Evolutionary conservation across 2,888 invertebrate genomes (phyloP).

Genomic region (Octodonta nipae): DNA sequence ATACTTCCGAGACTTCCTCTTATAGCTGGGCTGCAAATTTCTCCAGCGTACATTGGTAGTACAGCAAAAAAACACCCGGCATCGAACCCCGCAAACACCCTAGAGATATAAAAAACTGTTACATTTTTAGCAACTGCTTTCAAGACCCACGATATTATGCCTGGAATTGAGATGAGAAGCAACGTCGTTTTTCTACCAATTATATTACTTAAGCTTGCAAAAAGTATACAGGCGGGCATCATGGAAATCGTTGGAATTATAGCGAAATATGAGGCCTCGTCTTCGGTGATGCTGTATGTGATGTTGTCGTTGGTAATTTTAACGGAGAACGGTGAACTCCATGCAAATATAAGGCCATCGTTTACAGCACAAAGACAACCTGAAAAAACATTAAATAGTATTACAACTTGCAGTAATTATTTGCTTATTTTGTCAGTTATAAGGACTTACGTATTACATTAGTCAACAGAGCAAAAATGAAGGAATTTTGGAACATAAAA

Average conservation of each 20-base stretch:
- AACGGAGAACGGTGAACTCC: constrained; percentile 30
- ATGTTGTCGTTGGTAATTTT: constrained; percentile 23
- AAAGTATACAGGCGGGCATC: constrained; percentile 18
- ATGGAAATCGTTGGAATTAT: constrained; percentile 26
- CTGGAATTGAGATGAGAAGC: constrained; percentile 21
- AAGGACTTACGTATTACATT: too few relatives aligned
- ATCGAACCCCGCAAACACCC: constrained; percentile 22
- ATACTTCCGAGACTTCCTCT: constrained; percentile 25
- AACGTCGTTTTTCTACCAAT: constrained; percentile 25
- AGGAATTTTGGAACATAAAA: too few relatives aligned
- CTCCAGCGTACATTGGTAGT: constrained; percentile 24
- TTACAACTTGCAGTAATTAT: too few relatives aligned
- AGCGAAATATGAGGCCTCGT: constrained; percentile 28
- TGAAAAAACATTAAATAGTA: too few relatives aligned
- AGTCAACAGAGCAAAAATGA: too few relatives aligned
- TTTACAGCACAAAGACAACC: constrained; percentile 13
- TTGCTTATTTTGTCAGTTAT: too few relatives aligned
- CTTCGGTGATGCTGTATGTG: constrained; percentile 24
- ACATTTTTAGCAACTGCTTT: constrained; percentile 19
- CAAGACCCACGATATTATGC: constrained; percentile 19
- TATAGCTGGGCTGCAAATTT: constrained; percentile 22
- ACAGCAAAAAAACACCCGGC: constrained; percentile 21
- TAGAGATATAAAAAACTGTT: constrained; percentile 23
- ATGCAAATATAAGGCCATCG: constrained; percentile 20
- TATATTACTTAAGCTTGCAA: constrained; percentile 20